Conservation (phyloP, 1,140 invertebrate species). For the Habropoda laboriosa region DNA sequence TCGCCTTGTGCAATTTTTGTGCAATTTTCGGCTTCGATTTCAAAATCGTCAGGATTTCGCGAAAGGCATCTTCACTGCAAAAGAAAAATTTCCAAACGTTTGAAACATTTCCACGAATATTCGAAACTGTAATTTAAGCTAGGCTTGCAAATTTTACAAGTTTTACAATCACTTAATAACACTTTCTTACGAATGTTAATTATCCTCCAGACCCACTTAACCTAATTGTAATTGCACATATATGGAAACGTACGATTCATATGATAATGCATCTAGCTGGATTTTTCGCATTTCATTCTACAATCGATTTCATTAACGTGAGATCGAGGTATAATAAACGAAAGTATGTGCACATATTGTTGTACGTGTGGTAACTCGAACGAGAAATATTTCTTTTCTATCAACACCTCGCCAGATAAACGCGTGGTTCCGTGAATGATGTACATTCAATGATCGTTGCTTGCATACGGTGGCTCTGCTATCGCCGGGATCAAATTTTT, state of each 20-base stretch:
- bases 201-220: neutral
- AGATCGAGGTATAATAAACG: conserved; percentile 1
- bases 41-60: conserved; percentile 61
- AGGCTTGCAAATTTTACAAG: neutral
- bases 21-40: conserved; percentile 49
- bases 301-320: conserved; percentile 3
- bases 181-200: neutral
- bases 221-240: neutral
- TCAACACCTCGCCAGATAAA: conserved; percentile 31
- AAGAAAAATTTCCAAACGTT: conserved; percentile 30
- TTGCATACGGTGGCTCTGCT: neutral
- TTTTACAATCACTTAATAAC: neutral
- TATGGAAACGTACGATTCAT: neutral
- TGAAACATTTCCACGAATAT: neutral
- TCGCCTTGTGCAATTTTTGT: conserved; percentile 60
- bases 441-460: conserved; percentile 4
- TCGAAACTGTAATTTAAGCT: no score
- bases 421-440: conserved; percentile 6
- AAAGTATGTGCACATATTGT: neutral
- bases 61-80: conserved; percentile 68
- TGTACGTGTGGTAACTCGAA: neutral
- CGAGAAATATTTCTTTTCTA: conserved; percentile 26
- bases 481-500: conserved; percentile 65
- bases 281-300: neutral
- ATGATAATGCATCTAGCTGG: neutral